These are phyloP conservation scores for Andrena flavipes DNA, from an alignment of 2,888 invertebrate species.

Conservation along the genomic window DNA sequence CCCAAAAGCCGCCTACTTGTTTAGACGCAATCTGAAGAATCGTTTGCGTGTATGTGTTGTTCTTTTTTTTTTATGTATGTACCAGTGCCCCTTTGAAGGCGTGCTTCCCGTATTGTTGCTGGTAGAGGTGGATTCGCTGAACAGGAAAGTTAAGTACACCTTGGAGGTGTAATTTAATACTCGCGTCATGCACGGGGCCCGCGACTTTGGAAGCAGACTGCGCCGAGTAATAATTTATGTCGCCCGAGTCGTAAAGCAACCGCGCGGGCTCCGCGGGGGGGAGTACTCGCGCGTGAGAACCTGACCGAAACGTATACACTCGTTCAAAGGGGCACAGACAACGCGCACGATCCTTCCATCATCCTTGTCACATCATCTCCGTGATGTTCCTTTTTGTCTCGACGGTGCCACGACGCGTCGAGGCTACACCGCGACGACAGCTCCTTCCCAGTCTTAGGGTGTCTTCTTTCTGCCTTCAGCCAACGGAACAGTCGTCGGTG, in stretches of 20 bases:
- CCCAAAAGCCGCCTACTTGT: neutral
- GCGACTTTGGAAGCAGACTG: constrained; percentile 4
- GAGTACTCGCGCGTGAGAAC: neutral
- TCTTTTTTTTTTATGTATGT: no score
- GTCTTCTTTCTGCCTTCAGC: constrained; percentile 47
- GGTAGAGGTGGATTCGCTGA: no score
- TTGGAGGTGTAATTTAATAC: constrained; percentile 25
- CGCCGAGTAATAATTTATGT: constrained; percentile 15
- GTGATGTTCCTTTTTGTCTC: neutral
- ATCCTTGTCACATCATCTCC: neutral
- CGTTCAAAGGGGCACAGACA: neutral
- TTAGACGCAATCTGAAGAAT: constrained; percentile 13
- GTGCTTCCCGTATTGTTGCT: no score
- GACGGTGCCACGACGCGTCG: neutral
- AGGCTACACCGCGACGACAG: neutral
- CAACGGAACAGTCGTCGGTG: constrained; percentile 64
- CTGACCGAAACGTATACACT: neutral
- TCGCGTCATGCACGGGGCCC: neutral
- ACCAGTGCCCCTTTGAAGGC: no score
- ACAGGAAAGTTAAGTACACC: constrained; percentile 6
- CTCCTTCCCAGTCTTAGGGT: constrained; percentile 1
- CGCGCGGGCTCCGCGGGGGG: neutral
- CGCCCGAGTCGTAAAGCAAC: constrained; percentile 5
- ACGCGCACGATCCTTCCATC: constrained; percentile 27
- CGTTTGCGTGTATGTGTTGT: constrained; percentile 1